Conservation (phyloP, 2,888 invertebrate genomes). For the Mesorhabditis belari region DNA sequence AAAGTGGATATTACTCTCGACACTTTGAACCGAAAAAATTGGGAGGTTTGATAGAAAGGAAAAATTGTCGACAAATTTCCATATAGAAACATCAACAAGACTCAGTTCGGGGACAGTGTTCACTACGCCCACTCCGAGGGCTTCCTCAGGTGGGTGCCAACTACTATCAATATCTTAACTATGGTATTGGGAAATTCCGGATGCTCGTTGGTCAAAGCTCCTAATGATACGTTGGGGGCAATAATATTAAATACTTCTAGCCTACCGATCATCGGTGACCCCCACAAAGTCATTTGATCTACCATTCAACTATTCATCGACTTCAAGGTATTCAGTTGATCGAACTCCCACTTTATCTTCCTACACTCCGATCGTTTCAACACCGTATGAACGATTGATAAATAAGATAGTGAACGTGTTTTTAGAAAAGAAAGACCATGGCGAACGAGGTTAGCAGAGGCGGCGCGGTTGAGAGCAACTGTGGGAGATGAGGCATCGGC, state of each 20-base stretch:
- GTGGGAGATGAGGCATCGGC: slow-evolving; percentile 33
- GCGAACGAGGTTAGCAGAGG: slow-evolving; percentile 48
- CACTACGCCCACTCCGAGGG: too few species aligned
- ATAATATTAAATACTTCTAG: too few species aligned
- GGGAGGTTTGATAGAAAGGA: background rate
- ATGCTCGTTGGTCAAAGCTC: too few species aligned
- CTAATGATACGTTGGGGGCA: too few species aligned
- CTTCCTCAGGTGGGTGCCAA: too few species aligned
- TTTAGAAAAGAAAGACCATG: slow-evolving; percentile 39
- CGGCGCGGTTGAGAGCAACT: slow-evolving; percentile 34
- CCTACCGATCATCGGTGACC: slow-evolving; percentile 27
- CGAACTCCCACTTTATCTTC: too few species aligned
- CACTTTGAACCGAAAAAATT: slow-evolving; percentile 11
- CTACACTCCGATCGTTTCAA: too few species aligned
- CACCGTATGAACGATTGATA: too few species aligned
- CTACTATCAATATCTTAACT: too few species aligned
- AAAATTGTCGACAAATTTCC: background rate
- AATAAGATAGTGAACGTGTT: too few species aligned
- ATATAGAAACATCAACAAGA: background rate
- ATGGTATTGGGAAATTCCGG: too few species aligned
- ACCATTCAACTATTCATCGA: slow-evolving; percentile 4
- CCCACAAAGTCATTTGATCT: slow-evolving; percentile 12
- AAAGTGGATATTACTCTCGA: slow-evolving; percentile 10
- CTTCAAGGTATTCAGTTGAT: slow-evolving; percentile 21
- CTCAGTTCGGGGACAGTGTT: background rate